Conservation (phyloP, 2,113 vertebrate genomes). For the Carassius gibelio region DNA sequence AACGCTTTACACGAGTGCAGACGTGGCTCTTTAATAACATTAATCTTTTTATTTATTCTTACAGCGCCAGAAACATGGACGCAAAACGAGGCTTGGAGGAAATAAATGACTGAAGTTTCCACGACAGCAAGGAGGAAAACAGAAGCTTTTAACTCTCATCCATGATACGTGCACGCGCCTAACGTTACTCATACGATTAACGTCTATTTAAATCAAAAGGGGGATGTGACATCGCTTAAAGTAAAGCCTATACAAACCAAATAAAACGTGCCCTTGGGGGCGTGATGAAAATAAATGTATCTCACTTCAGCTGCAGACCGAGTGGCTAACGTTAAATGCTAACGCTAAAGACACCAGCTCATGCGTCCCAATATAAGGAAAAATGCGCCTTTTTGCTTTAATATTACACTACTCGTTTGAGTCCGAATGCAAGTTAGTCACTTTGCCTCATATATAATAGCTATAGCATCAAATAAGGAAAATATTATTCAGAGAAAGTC, state of each 20-base stretch:
- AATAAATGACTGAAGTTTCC: slow-evolving; percentile 53
- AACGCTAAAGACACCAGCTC: slow-evolving; percentile 36
- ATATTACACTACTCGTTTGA: neutral
- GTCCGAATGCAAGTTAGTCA: neutral
- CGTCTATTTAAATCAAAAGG: neutral
- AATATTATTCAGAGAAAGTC: slow-evolving; percentile 9
- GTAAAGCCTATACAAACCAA: neutral
- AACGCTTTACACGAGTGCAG: neutral
- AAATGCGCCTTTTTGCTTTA: neutral
- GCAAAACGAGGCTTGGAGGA: neutral
- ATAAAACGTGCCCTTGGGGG: neutral
- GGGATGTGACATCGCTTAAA: neutral
- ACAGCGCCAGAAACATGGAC: neutral
- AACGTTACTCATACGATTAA: neutral
- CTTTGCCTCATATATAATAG: neutral
- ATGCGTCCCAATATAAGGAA: neutral
- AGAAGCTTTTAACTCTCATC: slow-evolving; percentile 1
- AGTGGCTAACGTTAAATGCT: slow-evolving; percentile 24
- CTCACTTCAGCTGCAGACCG: slow-evolving; percentile 17
- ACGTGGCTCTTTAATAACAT: neutral
- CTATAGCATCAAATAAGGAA: neutral
- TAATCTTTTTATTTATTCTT: neutral
- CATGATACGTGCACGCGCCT: neutral
- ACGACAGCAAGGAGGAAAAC: slow-evolving; percentile 21
- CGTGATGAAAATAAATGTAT: slow-evolving; percentile 10